These are phyloP conservation scores for Brachypalpus laphriformis DNA, from an alignment of 2,888 invertebrate species.

Conservation along the genomic window DNA sequence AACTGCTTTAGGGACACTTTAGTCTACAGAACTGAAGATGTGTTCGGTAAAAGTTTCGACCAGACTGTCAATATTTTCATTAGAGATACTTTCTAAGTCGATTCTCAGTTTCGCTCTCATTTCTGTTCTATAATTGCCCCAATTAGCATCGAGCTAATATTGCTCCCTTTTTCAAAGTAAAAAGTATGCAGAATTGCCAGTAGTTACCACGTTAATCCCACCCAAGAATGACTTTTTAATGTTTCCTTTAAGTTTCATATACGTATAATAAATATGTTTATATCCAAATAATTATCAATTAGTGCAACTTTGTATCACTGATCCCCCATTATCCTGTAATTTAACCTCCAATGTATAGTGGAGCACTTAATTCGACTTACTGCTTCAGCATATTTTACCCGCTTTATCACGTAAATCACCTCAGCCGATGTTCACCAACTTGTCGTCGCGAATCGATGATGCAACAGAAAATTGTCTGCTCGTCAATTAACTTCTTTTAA, in stretches of 20 bases:
- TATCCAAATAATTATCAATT: background rate
- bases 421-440: conserved; percentile 35
- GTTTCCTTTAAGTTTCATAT: background rate
- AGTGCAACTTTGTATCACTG: background rate
- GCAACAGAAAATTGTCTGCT: conserved; percentile 38
- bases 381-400: background rate
- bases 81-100: too few species aligned
- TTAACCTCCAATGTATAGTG: conserved; percentile 5
- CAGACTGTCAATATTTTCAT: too few species aligned
- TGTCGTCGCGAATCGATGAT: conserved; percentile 41
- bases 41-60: too few species aligned
- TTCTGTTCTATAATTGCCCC: too few species aligned
- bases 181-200: too few species aligned
- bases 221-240: background rate
- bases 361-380: conserved; percentile 14
- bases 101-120: too few species aligned
- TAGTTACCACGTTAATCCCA: background rate
- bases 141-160: too few species aligned
- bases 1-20: too few species aligned
- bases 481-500: conserved; percentile 19
- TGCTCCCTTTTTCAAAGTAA: too few species aligned
- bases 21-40: too few species aligned
- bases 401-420: conserved; percentile 58
- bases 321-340: conserved; percentile 19
- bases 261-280: too few species aligned